phyloP scores from a whole-genome alignment of 2,888 invertebrate species.

The Neocrepidodera transversa region DNA sequence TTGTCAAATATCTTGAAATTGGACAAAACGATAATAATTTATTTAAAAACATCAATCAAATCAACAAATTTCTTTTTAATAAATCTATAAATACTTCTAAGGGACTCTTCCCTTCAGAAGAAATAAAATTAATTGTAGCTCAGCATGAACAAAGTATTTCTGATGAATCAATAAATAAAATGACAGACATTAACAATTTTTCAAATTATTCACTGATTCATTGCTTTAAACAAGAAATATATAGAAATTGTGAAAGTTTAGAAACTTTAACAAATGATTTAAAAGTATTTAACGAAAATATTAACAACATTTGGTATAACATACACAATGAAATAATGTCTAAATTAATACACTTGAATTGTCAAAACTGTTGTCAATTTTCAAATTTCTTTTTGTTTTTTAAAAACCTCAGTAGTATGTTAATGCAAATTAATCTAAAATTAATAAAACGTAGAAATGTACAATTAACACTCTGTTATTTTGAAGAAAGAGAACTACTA shows the following conservation, averaged over 20 bases:
- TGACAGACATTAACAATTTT: conserved; percentile 26
- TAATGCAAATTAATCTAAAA: conserved; percentile 35
- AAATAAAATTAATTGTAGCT: conserved; percentile 31
- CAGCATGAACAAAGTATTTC: conserved; percentile 10
- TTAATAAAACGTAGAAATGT: conserved; percentile 27
- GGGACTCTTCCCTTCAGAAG: conserved; percentile 23
- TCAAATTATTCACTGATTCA: conserved; percentile 30
- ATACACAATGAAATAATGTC: conserved; percentile 36
- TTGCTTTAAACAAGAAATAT: conserved; percentile 33
- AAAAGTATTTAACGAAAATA: conserved; percentile 33
- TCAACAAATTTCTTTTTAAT: conserved; percentile 30
- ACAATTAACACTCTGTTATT: conserved; percentile 34
- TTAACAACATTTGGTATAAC: conserved; percentile 39
- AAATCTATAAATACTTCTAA: conserved; percentile 17
- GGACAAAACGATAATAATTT: conserved; percentile 22
- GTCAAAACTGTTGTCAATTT: conserved; percentile 25
- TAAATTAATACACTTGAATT: conserved; percentile 22
- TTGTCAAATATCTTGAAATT: conserved; percentile 37
- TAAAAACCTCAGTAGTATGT: conserved; percentile 32
- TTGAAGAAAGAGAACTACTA: conserved; percentile 38
- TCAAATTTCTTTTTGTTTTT: conserved; percentile 26
- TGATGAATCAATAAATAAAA: conserved; percentile 10
- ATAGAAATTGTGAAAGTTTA: conserved; percentile 33
- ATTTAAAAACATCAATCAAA: conserved; percentile 31
- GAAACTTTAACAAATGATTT: conserved; percentile 22